These are phyloP conservation scores for Teleopsis dalmanni DNA, from an alignment of 1,140 invertebrate species.

Conservation along the genomic window DNA sequence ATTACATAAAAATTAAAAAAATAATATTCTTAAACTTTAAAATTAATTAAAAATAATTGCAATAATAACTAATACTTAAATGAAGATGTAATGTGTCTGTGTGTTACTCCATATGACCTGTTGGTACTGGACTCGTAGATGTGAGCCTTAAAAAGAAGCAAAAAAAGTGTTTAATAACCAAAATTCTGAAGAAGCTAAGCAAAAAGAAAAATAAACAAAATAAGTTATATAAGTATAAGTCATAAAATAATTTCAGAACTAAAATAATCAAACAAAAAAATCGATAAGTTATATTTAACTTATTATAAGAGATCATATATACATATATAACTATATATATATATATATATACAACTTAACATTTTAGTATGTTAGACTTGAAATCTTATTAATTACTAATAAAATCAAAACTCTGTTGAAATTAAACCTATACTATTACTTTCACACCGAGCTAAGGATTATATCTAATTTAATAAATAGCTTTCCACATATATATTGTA, in stretches of 20 bases:
- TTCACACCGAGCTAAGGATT: too few relatives aligned
- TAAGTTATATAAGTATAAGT: neutral
- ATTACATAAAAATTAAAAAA: neutral
- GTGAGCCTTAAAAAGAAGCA: constrained; percentile 32
- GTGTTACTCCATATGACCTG: constrained; percentile 33
- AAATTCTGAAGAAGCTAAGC: too few relatives aligned
- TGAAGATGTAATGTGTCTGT: neutral
- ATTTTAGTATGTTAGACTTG: too few relatives aligned
- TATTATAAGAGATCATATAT: too few relatives aligned
- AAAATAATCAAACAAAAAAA: constrained; percentile 11
- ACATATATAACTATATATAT: too few relatives aligned
- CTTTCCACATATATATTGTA: too few relatives aligned
- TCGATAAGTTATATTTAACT: neutral
- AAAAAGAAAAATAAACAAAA: constrained; percentile 13
- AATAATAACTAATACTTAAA: neutral
- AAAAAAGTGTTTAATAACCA: too few relatives aligned
- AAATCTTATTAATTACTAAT: too few relatives aligned
- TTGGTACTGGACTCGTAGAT: constrained; percentile 36
- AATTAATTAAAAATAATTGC: neutral
- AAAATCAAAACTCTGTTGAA: too few relatives aligned
- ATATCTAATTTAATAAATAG: too few relatives aligned
- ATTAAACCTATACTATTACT: too few relatives aligned
- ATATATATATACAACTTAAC: too few relatives aligned
- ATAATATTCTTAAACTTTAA: neutral
- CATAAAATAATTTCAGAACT: constrained; percentile 3